A percentile compares a stretch with the other conserved stretches of the same genome.
phyloP scores from a whole-genome alignment of 2,797 vertebrate species.

The Sandelia bainsii region DNA sequence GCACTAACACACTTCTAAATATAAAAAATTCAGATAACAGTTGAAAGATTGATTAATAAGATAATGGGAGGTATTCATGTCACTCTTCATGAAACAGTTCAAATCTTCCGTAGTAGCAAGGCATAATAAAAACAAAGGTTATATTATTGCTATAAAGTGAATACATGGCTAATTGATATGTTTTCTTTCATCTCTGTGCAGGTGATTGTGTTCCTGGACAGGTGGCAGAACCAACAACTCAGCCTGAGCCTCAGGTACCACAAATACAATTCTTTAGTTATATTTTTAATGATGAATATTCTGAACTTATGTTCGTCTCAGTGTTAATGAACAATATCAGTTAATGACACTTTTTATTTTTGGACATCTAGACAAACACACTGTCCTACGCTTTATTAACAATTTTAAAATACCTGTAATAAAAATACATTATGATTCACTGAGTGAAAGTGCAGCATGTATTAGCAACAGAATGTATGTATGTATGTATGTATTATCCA shows the following conservation, averaged over 20 bases:
- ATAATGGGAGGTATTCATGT: neutral
- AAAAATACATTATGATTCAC: too few species aligned
- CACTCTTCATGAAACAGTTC: neutral
- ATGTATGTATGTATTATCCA: too few species aligned
- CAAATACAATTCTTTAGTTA: neutral
- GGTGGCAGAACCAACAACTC: neutral
- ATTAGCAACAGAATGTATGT: too few species aligned
- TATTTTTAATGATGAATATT: neutral
- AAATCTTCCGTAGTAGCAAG: neutral
- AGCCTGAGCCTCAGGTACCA: conserved; percentile 36
- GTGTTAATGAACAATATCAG: neutral
- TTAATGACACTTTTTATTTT: too few species aligned
- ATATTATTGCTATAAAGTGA: too few species aligned
- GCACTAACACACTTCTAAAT: neutral
- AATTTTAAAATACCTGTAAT: too few species aligned
- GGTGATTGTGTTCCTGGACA: conserved; percentile 90
- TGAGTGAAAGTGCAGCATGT: too few species aligned
- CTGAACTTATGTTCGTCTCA: neutral
- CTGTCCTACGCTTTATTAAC: too few species aligned
- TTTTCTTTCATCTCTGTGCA: conserved; percentile 57
- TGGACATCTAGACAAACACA: too few species aligned
- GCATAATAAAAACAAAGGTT: neutral
- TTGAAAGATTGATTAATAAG: neutral
- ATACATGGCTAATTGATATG: neutral
- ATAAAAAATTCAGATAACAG: neutral